A percentile compares a stretch with the other conserved stretches of the same genome.
Conservation (phyloP, 2,888 invertebrate genomes). For the Mamestra brassicae region DNA sequence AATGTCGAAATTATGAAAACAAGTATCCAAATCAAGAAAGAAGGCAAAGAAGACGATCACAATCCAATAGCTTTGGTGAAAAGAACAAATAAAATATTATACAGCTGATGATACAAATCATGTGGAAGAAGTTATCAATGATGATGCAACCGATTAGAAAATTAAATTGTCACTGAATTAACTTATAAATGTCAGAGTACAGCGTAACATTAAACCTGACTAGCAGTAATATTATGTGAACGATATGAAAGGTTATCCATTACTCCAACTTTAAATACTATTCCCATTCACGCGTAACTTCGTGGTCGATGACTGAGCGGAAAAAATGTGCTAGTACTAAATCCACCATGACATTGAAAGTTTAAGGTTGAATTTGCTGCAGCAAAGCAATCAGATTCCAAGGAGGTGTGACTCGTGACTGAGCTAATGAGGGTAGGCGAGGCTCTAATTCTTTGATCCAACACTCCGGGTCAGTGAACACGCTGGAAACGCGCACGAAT, state of each 20-base stretch:
- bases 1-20: background rate
- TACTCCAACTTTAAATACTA: constrained; percentile 58
- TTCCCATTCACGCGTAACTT: constrained; percentile 56
- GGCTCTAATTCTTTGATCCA: constrained; percentile 86
- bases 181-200: constrained; percentile 6
- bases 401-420: constrained; percentile 82
- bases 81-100: background rate
- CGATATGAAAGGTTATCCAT: constrained; percentile 46
- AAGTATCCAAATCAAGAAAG: background rate
- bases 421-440: constrained; percentile 82
- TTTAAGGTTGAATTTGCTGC: constrained; percentile 48
- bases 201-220: constrained; percentile 6
- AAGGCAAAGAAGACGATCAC: background rate
- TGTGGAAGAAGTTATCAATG: background rate
- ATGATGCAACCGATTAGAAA: background rate
- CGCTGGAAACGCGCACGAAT: constrained; percentile 61
- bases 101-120: background rate
- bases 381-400: constrained; percentile 66
- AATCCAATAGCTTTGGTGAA: background rate
- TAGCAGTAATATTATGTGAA: constrained; percentile 8
- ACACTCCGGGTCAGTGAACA: constrained; percentile 87
- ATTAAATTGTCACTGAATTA: constrained; percentile 13
- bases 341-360: background rate
- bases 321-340: constrained; percentile 17
- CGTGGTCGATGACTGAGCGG: constrained; percentile 48